These are phyloP conservation scores for Calameuta idolon DNA, from an alignment of 2,888 invertebrate species.

Conservation along the genomic window DNA sequence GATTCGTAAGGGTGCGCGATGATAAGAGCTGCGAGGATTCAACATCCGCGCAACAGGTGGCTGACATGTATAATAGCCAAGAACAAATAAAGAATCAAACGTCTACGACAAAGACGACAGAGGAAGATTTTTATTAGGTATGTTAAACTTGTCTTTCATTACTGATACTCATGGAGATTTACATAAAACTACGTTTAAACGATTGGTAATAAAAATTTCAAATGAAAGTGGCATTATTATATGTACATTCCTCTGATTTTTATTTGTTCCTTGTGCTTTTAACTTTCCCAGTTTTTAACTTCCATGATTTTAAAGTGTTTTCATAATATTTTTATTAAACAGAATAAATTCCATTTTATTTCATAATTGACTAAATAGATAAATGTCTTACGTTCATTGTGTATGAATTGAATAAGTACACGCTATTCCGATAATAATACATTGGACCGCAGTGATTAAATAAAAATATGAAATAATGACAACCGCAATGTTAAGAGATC, in stretches of 20 bases:
- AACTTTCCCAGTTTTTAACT: not conserved
- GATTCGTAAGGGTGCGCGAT: slow-evolving; percentile 89
- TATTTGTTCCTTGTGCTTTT: not conserved
- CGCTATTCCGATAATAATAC: not conserved
- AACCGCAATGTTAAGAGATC: too few relatives aligned
- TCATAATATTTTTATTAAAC: not conserved
- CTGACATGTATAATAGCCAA: slow-evolving; percentile 90
- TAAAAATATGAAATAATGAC: not conserved
- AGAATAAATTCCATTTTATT: not conserved
- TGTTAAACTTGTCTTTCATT: not conserved
- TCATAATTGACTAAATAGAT: not conserved
- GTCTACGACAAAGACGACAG: slow-evolving; percentile 58
- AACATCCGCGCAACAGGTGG: slow-evolving; percentile 89
- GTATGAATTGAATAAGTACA: not conserved
- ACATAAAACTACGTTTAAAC: not conserved
- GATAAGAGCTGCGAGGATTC: slow-evolving; percentile 96
- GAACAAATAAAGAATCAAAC: slow-evolving; percentile 86
- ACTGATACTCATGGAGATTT: not conserved
- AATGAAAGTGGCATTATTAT: not conserved
- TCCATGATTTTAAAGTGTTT: not conserved
- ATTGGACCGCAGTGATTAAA: not conserved
- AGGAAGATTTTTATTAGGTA: slow-evolving; percentile 75
- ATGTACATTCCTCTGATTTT: not conserved
- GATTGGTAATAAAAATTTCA: not conserved
- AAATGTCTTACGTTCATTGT: not conserved